Base-by-base conservation (phyloP, 1,140 invertebrate species). In the Heliconius hewitsoni region DNA sequence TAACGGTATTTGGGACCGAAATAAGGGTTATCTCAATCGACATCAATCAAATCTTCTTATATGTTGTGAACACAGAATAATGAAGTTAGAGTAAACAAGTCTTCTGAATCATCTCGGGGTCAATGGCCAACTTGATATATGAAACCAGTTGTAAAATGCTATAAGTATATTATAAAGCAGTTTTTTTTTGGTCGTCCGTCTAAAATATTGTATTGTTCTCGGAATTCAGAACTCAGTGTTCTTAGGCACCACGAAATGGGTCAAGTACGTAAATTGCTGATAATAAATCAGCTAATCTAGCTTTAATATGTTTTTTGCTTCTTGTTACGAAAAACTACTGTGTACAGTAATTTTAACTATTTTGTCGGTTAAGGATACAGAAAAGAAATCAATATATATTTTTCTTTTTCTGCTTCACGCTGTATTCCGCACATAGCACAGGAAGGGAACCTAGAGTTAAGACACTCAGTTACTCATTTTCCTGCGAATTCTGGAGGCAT, bases 131-230 rank as follows among this genome's bases (percentile, higher is more conserved):
- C 79, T 82, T 81, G 80, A 81, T 78, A 84, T 79, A 84, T 80
- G 77, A 85, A 87, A 89, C 88, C 86, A 82, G 86, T 89, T 89
- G 73, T 80, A 81, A 83, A 89, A 86, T 79, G 78, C 82, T 84
- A 87, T 23, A 23, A 23, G 23, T 23, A 23, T 88, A 88, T 84
- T 85, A 84, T 85, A 82, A 87, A 81, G 86, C 74, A 34, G 75
- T 60, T 80, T 79, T 81, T 81, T 42, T 42, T 42, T 13, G 1
- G 1, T 79, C 42, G 81, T 82, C 83, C 81, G 23, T 86, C 82
- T 84, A 86, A 89, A 84, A 79, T 87, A 85, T 86, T 82, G 80
- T 81, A 85, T 57, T 83, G 73, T 89, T 88, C 85, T 72, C 73
- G 72, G 88, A 89, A 85, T 76, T 77, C 66, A 42, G 52, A 39